Base-by-base conservation (phyloP, 2,113 vertebrate genomes). In the Sisor rabdophorus region DNA sequence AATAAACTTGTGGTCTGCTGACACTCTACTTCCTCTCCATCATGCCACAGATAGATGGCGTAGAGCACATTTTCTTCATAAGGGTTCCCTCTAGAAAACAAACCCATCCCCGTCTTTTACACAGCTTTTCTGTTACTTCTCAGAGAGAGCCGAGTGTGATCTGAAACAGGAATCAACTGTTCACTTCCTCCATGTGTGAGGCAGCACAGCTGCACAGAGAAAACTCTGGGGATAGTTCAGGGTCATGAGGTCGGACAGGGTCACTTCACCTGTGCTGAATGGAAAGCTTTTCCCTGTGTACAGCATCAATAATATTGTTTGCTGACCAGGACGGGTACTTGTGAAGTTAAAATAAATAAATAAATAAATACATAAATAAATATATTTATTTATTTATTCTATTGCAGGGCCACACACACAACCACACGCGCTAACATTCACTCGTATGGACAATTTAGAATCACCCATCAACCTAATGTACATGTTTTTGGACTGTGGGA, bases 131-230 rank as follows among this genome's bases (percentile, higher is more conserved):
- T 54, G 74, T 75, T 71, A 26, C 50, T 68, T 19, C 73, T 64
- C 48, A 58, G 32, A 60, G 55, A 64, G 73, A 44, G 54, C 15
- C 36, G 24, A 72, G 56, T 12, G 55, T 76, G 71, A 61, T 60
- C 60, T 60, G 73, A 76, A 82, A 81, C 79, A 65, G 32, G 47
- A 80, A 73, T 59, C 54, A 20, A 60, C 75, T 60, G 63, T 74
- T 28, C 74, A 55, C 50, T 65, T 65, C 48, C 69, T 74, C 63
- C 24, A 53, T 73, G 48, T 63, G 64, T 75, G 80, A 73, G 70
- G 64, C 56, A 55, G 60, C 59, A 53, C 60, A 65, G 73, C 73
- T 75, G 61, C 61, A 71, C 44, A 36, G 10, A 64, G 54, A 63
- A 73, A 52, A 60, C 61, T 54, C 16, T n/a, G 6, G 79, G 61